These are phyloP conservation scores for Onychomys arenicola DNA, from an alignment of 2,797 vertebrate species.

Conservation along the genomic window DNA sequence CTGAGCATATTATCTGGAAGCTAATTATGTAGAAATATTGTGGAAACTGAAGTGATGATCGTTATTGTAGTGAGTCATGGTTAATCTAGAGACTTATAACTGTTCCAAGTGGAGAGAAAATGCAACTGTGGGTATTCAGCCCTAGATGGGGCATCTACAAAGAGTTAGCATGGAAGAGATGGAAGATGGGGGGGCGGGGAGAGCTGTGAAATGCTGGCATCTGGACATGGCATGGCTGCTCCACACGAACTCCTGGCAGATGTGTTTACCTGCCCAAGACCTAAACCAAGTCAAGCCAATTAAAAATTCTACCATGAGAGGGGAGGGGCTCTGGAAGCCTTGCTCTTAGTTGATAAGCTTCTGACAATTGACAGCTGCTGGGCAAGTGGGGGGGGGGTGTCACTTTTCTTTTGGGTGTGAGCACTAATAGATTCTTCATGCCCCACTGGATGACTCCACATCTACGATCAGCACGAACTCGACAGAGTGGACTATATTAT, in stretches of 20 bases:
- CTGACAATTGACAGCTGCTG: neutral
- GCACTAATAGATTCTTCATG: neutral
- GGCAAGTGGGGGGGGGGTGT: neutral
- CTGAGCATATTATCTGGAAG: neutral
- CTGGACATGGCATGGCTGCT: neutral
- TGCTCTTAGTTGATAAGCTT: neutral
- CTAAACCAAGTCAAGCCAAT: neutral
- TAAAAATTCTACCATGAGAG: neutral
- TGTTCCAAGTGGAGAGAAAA: neutral
- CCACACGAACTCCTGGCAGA: neutral
- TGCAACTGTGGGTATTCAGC: neutral
- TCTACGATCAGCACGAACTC: too few relatives aligned
- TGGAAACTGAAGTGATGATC: neutral
- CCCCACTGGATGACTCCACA: neutral
- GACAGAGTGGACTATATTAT: neutral
- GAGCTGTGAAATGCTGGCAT: neutral
- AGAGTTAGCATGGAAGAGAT: neutral
- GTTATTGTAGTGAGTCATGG: neutral
- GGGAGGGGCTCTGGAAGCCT: neutral
- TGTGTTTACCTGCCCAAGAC: neutral
- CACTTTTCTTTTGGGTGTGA: neutral
- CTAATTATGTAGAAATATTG: neutral
- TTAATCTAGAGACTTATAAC: neutral
- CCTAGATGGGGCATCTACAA: neutral
- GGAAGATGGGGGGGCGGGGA: too few relatives aligned